Evolutionary conservation across 2,888 invertebrate species (phyloP).

Genomic region (Hirtodrosophila trivittata): DNA sequence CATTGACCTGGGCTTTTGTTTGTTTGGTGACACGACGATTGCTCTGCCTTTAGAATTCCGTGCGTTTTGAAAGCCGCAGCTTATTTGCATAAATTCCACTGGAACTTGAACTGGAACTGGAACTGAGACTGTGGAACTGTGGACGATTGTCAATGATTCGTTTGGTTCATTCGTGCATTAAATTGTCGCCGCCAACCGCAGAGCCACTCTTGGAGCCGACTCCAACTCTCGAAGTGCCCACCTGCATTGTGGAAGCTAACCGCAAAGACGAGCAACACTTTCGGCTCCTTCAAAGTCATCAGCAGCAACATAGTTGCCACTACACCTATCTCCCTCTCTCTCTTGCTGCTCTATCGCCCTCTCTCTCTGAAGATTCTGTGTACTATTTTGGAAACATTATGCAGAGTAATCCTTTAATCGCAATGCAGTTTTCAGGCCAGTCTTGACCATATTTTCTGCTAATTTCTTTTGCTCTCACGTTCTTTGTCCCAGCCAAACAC

Average conservation of each 20-base stretch:
- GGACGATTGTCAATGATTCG: constrained; percentile 36
- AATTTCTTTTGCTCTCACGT: constrained; percentile 54
- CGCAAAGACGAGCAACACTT: constrained; percentile 47
- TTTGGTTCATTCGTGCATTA: constrained; percentile 70
- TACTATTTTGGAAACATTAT: constrained; percentile 74
- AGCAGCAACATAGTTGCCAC: constrained; percentile 64
- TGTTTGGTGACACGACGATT: constrained; percentile 54
- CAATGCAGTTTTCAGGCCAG: constrained; percentile 41
- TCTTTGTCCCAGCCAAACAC: constrained; percentile 30
- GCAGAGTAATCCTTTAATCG: constrained; percentile 75
- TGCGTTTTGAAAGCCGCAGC: constrained; percentile 36
- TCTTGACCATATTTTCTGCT: constrained; percentile 62
- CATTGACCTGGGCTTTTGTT: constrained; percentile 41
- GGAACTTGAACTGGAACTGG: neutral
- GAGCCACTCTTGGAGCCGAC: constrained; percentile 29
- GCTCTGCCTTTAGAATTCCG: constrained; percentile 20
- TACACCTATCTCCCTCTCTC: neutral
- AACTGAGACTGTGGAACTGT: neutral
- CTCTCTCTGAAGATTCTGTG: constrained; percentile 2
- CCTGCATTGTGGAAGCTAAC: constrained; percentile 16
- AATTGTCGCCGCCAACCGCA: constrained; percentile 67
- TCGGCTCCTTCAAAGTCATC: constrained; percentile 63
- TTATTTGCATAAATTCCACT: constrained; percentile 70
- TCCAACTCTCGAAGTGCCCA: neutral
- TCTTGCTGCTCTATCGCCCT: neutral